Evolutionary conservation across 1,140 invertebrate species (phyloP).

Genomic region (Parapsyche elsis): DNA sequence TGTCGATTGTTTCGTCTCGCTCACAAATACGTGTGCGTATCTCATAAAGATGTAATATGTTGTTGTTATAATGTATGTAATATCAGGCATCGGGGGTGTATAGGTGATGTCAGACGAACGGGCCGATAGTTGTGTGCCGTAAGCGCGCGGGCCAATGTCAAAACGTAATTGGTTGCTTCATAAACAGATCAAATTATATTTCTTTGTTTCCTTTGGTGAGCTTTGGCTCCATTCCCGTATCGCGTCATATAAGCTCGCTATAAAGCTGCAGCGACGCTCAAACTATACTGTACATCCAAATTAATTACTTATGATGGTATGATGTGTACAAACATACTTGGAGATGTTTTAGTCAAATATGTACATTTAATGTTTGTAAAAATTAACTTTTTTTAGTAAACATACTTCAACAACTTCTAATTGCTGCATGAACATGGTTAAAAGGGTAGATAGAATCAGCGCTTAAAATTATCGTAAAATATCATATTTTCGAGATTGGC

Average conservation of each 20-base stretch:
- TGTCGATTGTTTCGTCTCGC: conserved; percentile 13
- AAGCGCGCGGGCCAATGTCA: conserved; percentile 33
- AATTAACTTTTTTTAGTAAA: too few relatives aligned
- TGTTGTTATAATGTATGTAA: not conserved
- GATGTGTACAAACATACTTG: too few relatives aligned
- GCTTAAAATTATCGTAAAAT: too few relatives aligned
- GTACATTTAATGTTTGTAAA: too few relatives aligned
- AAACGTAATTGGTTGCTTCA: conserved; percentile 55
- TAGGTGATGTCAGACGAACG: not conserved
- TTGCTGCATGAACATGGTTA: too few relatives aligned
- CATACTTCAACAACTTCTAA: too few relatives aligned
- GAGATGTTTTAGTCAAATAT: too few relatives aligned
- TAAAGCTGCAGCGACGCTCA: not conserved
- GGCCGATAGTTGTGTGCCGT: not conserved
- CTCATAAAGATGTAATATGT: not conserved
- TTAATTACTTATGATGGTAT: not conserved
- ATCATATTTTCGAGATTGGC: too few relatives aligned
- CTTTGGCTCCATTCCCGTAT: conserved; percentile 36
- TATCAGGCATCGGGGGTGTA: not conserved
- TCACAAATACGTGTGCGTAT: not conserved
- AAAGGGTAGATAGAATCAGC: too few relatives aligned
- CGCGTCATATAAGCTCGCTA: conserved; percentile 5
- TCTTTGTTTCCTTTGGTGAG: conserved; percentile 46
- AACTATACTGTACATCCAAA: not conserved
- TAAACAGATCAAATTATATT: conserved; percentile 55